Evolutionary conservation across 2,797 vertebrate genomes (phyloP).

Genomic region (Falco cherrug): DNA sequence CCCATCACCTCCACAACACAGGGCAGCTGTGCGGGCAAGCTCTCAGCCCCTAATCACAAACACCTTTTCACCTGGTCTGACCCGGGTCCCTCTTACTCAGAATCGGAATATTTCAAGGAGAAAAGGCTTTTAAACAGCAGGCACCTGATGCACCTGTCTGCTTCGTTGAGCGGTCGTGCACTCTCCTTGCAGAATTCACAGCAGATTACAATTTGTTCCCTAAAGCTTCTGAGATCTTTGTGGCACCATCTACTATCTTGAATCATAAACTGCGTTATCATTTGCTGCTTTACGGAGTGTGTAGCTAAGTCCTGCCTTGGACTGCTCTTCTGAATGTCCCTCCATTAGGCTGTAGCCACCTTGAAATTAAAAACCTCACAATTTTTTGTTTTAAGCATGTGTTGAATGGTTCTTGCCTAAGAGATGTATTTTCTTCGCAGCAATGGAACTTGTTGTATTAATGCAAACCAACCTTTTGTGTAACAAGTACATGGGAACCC

Average conservation of each 20-base stretch:
- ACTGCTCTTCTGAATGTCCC: not conserved
- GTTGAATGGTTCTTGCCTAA: not conserved
- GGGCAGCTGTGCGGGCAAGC: not conserved
- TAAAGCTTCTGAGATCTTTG: not conserved
- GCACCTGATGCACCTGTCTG: rapidly evolving
- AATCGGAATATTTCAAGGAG: not conserved
- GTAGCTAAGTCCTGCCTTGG: not conserved
- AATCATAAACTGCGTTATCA: not conserved
- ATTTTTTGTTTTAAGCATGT: not conserved
- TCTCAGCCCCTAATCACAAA: not conserved
- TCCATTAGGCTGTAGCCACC: not conserved
- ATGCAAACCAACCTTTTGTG: not conserved
- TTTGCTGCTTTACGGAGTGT: not conserved
- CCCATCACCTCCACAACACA: rapidly evolving
- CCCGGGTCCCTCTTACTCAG: too few species aligned
- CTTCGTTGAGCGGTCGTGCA: rapidly evolving
- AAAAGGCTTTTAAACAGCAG: not conserved
- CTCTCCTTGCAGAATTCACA: not conserved
- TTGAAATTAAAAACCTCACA: not conserved
- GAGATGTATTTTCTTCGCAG: not conserved
- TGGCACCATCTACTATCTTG: not conserved
- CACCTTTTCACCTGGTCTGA: not conserved
- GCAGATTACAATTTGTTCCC: not conserved
- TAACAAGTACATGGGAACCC: not conserved
- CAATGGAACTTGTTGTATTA: not conserved